phyloP scores from a whole-genome alignment of 2,888 invertebrate species.

The Synanthedon tipuliformis region DNA sequence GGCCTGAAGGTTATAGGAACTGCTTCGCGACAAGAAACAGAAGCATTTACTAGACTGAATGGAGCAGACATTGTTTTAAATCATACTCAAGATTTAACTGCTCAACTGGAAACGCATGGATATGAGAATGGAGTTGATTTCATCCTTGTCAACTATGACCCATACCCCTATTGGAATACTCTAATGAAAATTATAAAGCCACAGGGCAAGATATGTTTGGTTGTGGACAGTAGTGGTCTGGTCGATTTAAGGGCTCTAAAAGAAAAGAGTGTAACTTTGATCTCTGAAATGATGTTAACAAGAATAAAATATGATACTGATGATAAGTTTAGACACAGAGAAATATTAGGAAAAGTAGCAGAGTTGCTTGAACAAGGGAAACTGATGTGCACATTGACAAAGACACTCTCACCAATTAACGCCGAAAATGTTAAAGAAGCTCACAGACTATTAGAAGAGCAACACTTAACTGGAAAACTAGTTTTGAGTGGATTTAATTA shows the following conservation, averaged over 20 bases:
- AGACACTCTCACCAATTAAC: conserved; percentile 46
- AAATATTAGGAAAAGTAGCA: conserved; percentile 37
- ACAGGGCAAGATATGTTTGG: conserved; percentile 49
- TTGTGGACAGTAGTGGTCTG: conserved; percentile 46
- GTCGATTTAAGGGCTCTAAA: conserved; percentile 41
- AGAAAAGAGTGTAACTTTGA: conserved; percentile 50
- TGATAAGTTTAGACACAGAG: conserved; percentile 39
- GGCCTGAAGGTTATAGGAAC: conserved; percentile 55
- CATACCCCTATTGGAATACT: conserved; percentile 52
- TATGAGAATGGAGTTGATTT: conserved; percentile 44
- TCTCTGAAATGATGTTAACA: conserved; percentile 47
- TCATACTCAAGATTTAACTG: conserved; percentile 36
- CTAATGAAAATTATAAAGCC: conserved; percentile 46
- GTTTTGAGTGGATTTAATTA: conserved; percentile 37
- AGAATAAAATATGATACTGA: conserved; percentile 49
- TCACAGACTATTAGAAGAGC: conserved; percentile 42
- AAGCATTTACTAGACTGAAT: conserved; percentile 28
- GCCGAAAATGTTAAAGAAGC: conserved; percentile 48
- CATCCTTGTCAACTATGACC: conserved; percentile 52
- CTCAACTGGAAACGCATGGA: conserved; percentile 39
- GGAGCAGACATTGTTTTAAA: conserved; percentile 48
- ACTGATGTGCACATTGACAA: conserved; percentile 40
- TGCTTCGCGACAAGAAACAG: conserved; percentile 43
- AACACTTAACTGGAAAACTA: conserved; percentile 44
- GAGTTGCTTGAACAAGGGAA: conserved; percentile 38